Conservation (phyloP, 2,888 invertebrate genomes). For the Cistogaster globosa region DNA sequence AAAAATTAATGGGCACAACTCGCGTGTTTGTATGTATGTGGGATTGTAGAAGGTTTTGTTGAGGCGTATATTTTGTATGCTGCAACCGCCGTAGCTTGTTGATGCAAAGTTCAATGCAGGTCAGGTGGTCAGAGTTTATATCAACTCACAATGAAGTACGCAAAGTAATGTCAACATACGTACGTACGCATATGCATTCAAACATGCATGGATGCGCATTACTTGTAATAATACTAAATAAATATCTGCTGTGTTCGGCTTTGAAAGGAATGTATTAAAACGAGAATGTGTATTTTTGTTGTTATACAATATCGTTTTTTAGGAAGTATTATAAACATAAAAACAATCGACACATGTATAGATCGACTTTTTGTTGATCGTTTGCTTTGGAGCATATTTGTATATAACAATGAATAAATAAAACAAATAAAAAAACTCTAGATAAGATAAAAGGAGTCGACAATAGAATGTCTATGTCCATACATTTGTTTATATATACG, state of each 20-base stretch:
- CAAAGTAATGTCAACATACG: constrained; percentile 71
- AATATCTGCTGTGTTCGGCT: not conserved
- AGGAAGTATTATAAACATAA: constrained; percentile 1
- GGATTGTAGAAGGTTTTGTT: constrained; percentile 27
- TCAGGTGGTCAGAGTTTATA: constrained; percentile 83
- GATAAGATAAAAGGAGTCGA: constrained; percentile 60
- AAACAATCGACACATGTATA: constrained; percentile 3
- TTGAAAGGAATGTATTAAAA: too few relatives aligned
- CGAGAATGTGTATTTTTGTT: not conserved
- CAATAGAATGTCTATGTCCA: not conserved
- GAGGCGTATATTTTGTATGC: constrained; percentile 27
- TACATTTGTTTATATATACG: not conserved
- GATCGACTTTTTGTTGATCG: constrained; percentile 22
- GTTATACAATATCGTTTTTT: constrained; percentile 1
- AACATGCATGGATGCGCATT: constrained; percentile 35
- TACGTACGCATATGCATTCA: too few relatives aligned
- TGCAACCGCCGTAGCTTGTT: constrained; percentile 33
- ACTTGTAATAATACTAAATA: not conserved
- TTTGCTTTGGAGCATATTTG: constrained; percentile 23
- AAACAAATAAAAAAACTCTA: constrained; percentile 38
- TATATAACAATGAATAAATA: constrained; percentile 35
- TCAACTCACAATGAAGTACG: constrained; percentile 76
- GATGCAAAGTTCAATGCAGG: constrained; percentile 77
- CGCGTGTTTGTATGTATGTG: constrained; percentile 9
- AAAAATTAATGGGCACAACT: constrained; percentile 39